Base-by-base conservation (phyloP, 2,113 vertebrate species). In the Siniperca knerii region DNA sequence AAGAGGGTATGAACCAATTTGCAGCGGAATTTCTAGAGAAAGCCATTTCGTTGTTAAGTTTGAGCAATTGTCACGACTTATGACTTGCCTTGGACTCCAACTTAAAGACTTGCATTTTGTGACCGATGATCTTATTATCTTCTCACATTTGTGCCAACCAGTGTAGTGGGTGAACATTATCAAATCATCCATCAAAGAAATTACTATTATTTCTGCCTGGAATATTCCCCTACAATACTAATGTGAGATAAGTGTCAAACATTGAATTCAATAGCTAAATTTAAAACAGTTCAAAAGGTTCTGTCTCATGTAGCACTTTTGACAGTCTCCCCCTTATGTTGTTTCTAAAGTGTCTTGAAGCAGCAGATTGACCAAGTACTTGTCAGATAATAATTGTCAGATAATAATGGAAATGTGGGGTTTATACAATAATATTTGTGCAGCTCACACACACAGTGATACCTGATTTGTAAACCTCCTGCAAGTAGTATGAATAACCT, bases 181-280 rank as follows among this genome's bases (percentile, higher is more conserved):
- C 40, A 23, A n/a, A 21, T 40, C 65, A 57, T 77, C 29, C 44
- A 71, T 73, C 72, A 33, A 60, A 23, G 21, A 55, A 54, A 65
- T 52, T 0, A 29, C 35, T 20, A 21, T 21, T 67, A 25, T 37
- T 60, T 70, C 55, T 10, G 7, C 54, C 18, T 25, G 25, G 42
- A 70, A 61, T 70, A 68, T n/a, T 12, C 18, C 7, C 18, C 58
- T 46, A 48, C n/a, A 58, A 46, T n/a, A 33, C 13, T 68, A 18
- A 12, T 48, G 42, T 35, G 23, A 62, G 42, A 4, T 33, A 29
- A 29, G 25, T 23, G n/a, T 37, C 21, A 52, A 61, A n/a, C 8
- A 35, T 10, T 57, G 57, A 8, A 60, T n/a, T 58, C 8, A 54
- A 8, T 29, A 67, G 20, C 74, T 50, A 20, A 11, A 57, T 60